Evolutionary conservation across 2,888 invertebrate species (phyloP), one percentile per base, ranked within the genome.

Genomic region (Anarsia innoxiella): DNA sequence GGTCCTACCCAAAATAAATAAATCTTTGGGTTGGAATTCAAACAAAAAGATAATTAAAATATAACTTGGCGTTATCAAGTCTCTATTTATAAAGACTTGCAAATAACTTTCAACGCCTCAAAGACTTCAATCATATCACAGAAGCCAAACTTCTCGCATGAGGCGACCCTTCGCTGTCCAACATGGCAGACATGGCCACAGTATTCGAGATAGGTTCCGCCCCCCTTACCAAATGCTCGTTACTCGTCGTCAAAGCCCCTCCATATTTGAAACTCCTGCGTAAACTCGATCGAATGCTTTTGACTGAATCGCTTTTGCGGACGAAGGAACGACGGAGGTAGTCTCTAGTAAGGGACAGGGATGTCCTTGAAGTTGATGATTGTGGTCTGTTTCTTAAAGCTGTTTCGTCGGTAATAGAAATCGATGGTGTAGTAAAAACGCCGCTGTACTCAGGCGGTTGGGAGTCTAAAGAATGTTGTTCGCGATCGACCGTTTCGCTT

Each of bases 141-240:
- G 82, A 80, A 15, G 77, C 80, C 14, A 66, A 55, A 42, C 75
- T 78, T 1, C 70, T 62, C 2, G 70, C 51, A 35, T 64, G 55
- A 6, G 62, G 14, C 56, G 75, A 23, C 9, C 46, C 44, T 64
- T 71, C 63, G 56, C 72, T 62, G 11, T 61, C 62, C 45, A 69
- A 40, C 61, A 79, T 67, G 37, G 71, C 67, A 3, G 88, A 88
- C 79, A 83, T 72, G 0, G 82, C 78, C 0, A 80, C 80, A 0
- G 84, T 84, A 14, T 62, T 78, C 0, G 84, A 83, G n/a, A 89
- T 88, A 0, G 90, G 89, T 23, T 88, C 89, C 0, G 84, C 88
- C 1, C 86, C 86, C 14, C 88, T 82, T 2, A 90, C 88, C 45
- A 90, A 65, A 34, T 87, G 87, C 51, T 89, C 89, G 30, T 88